These are phyloP conservation scores for Leucophenga varia DNA, from an alignment of 1,140 invertebrate species.

Conservation along the genomic window DNA sequence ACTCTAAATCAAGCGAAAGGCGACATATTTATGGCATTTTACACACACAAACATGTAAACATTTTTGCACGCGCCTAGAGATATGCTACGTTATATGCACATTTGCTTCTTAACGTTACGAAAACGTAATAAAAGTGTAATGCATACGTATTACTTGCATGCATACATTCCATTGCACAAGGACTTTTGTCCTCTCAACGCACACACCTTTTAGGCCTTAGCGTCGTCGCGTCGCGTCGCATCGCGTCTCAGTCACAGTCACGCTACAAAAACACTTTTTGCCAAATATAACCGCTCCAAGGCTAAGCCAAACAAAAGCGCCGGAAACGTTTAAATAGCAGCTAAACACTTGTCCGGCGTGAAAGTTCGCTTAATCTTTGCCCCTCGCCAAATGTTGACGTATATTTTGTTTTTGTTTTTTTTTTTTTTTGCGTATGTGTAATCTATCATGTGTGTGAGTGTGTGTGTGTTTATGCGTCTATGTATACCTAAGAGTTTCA, in stretches of 20 bases:
- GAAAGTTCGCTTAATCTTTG: neutral
- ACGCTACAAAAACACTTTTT: constrained; percentile 46
- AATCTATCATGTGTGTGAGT: too few species aligned
- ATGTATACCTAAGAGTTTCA: too few species aligned
- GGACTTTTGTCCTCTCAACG: too few species aligned
- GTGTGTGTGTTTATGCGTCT: too few species aligned
- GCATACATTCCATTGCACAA: too few species aligned
- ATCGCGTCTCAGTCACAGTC: constrained; percentile 20
- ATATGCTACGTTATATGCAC: too few species aligned
- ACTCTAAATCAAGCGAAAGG: constrained; percentile 54
- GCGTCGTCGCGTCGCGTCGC: neutral
- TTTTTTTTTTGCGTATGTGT: too few species aligned
- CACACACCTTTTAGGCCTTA: too few species aligned
- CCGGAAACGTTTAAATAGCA: constrained; percentile 50
- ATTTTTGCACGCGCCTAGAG: constrained; percentile 6
- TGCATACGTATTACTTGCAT: too few species aligned
- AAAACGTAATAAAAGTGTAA: constrained; percentile 52
- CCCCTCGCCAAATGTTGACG: neutral
- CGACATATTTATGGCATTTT: constrained; percentile 55
- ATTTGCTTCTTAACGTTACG: too few species aligned
- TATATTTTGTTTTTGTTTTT: too few species aligned
- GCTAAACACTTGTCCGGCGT: constrained; percentile 44
- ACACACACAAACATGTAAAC: constrained; percentile 27
- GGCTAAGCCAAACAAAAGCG: constrained; percentile 51
- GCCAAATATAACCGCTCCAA: constrained; percentile 54